Conservation (phyloP, 2,888 invertebrate genomes). For the Diploptera punctata region DNA sequence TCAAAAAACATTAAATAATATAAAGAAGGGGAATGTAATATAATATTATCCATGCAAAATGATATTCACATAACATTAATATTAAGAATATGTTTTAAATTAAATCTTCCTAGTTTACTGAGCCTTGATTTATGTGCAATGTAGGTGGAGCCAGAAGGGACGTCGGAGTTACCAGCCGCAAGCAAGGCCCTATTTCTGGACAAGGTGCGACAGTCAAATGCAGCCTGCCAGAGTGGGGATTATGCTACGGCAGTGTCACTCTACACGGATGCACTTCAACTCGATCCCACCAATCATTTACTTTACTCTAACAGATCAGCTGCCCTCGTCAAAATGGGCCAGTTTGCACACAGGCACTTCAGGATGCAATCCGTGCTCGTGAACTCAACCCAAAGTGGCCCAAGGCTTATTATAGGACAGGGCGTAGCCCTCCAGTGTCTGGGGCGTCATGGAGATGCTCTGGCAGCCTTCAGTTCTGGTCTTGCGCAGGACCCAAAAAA, state of each 20-base stretch:
- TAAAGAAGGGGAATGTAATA: too few species aligned
- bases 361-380: slow-evolving; percentile 90
- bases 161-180: slow-evolving; percentile 83
- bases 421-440: slow-evolving; percentile 94
- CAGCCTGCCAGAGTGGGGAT: slow-evolving; percentile 90
- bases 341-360: slow-evolving; percentile 90
- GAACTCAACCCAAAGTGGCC: slow-evolving; percentile 96
- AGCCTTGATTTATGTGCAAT: too few species aligned
- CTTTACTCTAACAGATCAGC: slow-evolving; percentile 95
- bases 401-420: slow-evolving; percentile 76
- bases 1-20: too few species aligned
- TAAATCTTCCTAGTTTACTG: too few species aligned
- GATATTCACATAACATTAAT: too few species aligned
- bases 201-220: slow-evolving; percentile 86
- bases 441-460: slow-evolving; percentile 91
- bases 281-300: slow-evolving; percentile 92
- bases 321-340: slow-evolving; percentile 90
- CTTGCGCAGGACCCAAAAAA: slow-evolving; percentile 87
- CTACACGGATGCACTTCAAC: slow-evolving; percentile 91
- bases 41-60: too few species aligned
- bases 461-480: slow-evolving; percentile 94
- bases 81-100: too few species aligned
- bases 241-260: slow-evolving; percentile 89
- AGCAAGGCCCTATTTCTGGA: slow-evolving; percentile 88
- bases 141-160: slow-evolving; percentile 91